Conservation (phyloP, 2,888 invertebrate species). For the Tethea ocularis region DNA sequence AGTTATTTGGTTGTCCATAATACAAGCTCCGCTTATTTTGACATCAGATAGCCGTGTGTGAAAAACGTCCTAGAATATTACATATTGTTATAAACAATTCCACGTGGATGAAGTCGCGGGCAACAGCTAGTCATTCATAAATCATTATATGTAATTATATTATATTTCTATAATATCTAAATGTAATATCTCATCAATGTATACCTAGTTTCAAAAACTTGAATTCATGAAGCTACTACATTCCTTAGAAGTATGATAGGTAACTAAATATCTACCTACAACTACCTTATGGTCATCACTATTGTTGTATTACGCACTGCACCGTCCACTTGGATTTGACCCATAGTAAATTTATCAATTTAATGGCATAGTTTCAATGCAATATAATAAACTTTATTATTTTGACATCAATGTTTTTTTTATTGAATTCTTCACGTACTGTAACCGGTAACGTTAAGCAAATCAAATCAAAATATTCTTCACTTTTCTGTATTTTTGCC, state of each 20-base stretch:
- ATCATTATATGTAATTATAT: no score
- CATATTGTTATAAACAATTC: no score
- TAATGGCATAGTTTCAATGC: background rate
- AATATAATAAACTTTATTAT: background rate
- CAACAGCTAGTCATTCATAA: no score
- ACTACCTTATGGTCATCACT: background rate
- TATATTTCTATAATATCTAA: background rate
- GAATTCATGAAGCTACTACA: background rate
- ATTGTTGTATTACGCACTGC: background rate
- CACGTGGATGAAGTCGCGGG: no score
- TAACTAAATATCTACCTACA: background rate
- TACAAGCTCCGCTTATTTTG: no score
- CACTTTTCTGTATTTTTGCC: no score
- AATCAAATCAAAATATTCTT: no score
- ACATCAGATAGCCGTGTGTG: no score
- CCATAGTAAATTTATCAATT: background rate
- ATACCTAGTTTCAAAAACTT: background rate
- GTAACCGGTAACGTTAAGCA: no score
- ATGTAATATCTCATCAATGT: background rate
- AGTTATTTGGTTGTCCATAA: no score
- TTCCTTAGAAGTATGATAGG: background rate
- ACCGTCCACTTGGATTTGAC: background rate
- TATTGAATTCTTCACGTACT: background rate
- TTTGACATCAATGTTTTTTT: background rate
- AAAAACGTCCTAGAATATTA: no score